Percentiles rank a stretch among this genome's conserved stretches.
These are phyloP conservation scores for Chrysolina haemoptera DNA, from an alignment of 2,888 invertebrate species.

Conservation along the genomic window DNA sequence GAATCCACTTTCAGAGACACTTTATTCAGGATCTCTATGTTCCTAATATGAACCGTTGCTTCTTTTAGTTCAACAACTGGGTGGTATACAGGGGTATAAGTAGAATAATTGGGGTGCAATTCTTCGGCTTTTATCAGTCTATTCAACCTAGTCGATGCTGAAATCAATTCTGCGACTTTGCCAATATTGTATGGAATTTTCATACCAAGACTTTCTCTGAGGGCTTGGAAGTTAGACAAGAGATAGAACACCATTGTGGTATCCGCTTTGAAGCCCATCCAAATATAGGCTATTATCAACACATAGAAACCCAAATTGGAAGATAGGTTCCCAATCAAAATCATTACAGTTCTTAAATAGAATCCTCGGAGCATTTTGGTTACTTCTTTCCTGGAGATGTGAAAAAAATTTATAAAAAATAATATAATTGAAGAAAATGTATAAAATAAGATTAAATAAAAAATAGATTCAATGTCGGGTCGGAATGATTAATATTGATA, in stretches of 20 bases:
- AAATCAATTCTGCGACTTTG: conserved; percentile 83
- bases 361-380: conserved; percentile 69
- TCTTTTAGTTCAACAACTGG: conserved; percentile 52
- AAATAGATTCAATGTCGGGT: no score
- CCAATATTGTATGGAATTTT: conserved; percentile 90
- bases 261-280: conserved; percentile 79
- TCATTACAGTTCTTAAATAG: conserved; percentile 58
- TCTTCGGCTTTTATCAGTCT: conserved; percentile 75
- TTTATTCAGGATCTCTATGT: conserved; percentile 65
- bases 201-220: conserved; percentile 89
- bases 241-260: conserved; percentile 90
- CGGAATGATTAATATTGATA: no score
- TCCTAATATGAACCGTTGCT: conserved; percentile 54
- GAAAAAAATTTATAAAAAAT: no score
- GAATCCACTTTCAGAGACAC: conserved; percentile 55
- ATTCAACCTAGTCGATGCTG: conserved; percentile 81
- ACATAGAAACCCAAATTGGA: conserved; percentile 63
- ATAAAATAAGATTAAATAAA: no score
- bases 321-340: conserved; percentile 58
- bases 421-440: no score
- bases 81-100: conserved; percentile 42
- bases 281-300: conserved; percentile 74
- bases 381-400: conserved; percentile 75
- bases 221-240: conserved; percentile 90
- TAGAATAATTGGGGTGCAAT: conserved; percentile 76